phyloP scores from a whole-genome alignment of 2,888 invertebrate species.

The Microctonus aethiopoides region DNA sequence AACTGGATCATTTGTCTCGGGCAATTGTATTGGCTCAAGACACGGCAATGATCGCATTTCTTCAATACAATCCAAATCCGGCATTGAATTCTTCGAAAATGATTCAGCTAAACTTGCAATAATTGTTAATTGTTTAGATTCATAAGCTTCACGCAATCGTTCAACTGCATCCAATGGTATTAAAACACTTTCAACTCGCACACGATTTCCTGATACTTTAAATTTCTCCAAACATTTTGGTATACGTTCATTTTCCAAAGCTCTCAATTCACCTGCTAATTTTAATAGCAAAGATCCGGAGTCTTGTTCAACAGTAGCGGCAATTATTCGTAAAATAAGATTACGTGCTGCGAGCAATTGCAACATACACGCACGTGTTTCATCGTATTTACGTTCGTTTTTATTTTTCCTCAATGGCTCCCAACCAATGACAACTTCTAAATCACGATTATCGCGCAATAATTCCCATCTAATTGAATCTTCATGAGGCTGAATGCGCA shows the following conservation, averaged over 20 bases:
- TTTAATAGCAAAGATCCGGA: constrained; percentile 49
- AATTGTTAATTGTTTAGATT: constrained; percentile 58
- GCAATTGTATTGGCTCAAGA: constrained; percentile 52
- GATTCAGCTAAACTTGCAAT: constrained; percentile 57
- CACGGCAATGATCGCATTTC: constrained; percentile 49
- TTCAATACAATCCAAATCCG: constrained; percentile 56
- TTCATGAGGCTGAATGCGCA: constrained; percentile 59
- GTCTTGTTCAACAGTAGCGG: constrained; percentile 53
- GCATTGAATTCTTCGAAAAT: constrained; percentile 51
- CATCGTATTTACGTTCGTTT: constrained; percentile 56
- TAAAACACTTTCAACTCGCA: constrained; percentile 55
- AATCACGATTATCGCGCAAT: constrained; percentile 62
- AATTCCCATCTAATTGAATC: constrained; percentile 58
- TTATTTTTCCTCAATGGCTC: constrained; percentile 54
- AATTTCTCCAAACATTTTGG: constrained; percentile 55
- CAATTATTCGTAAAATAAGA: constrained; percentile 58
- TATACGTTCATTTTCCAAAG: constrained; percentile 52
- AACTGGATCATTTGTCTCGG: constrained; percentile 50
- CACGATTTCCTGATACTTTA: constrained; percentile 41
- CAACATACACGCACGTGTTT: constrained; percentile 60
- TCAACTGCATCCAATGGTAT: constrained; percentile 62
- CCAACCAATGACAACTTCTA: constrained; percentile 63
- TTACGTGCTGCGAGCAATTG: constrained; percentile 56
- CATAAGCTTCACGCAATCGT: constrained; percentile 60
- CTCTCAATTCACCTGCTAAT: constrained; percentile 53